phyloP scores from a whole-genome alignment of 2,797 vertebrate genomes.

The Sandelia bainsii region DNA sequence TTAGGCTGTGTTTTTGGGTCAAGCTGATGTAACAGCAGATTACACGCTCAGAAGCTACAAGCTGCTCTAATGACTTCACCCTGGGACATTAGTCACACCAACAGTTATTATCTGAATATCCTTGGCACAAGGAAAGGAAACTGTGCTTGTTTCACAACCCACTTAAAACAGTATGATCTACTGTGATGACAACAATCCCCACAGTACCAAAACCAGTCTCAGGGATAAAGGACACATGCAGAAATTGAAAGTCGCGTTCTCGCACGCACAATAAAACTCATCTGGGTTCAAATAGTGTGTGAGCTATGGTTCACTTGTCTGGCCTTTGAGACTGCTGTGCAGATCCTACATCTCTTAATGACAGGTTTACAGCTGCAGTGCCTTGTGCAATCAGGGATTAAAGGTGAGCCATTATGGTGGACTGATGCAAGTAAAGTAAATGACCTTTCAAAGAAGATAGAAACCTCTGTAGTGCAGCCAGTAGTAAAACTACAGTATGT shows the following conservation, averaged over 20 bases:
- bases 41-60: constrained; percentile 61
- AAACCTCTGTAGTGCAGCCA: not conserved
- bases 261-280: constrained; percentile 15
- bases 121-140: constrained; percentile 13
- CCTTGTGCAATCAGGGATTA: constrained; percentile 20
- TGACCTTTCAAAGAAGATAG: constrained; percentile 21
- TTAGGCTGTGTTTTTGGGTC: constrained; percentile 54
- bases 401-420: constrained; percentile 25
- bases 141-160: constrained; percentile 16
- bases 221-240: not conserved
- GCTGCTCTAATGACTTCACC: constrained; percentile 51
- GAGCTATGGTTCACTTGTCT: constrained; percentile 34
- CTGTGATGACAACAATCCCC: constrained; percentile 18
- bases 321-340: constrained; percentile 4
- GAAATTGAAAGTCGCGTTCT: not conserved
- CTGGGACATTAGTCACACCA: constrained; percentile 17
- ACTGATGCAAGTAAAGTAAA: constrained; percentile 34
- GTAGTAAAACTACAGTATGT: not conserved
- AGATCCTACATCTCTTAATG: constrained; percentile 39
- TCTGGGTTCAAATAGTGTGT: constrained; percentile 7
- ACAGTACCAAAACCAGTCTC: constrained; percentile 32
- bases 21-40: constrained; percentile 66
- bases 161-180: not conserved
- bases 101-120: constrained; percentile 35
- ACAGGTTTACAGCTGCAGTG: constrained; percentile 38